A percentile compares a stretch with the other conserved stretches of the same genome.
These are phyloP conservation scores for Tipula helvola DNA, from an alignment of 2,888 invertebrate genomes.

Conservation along the genomic window DNA sequence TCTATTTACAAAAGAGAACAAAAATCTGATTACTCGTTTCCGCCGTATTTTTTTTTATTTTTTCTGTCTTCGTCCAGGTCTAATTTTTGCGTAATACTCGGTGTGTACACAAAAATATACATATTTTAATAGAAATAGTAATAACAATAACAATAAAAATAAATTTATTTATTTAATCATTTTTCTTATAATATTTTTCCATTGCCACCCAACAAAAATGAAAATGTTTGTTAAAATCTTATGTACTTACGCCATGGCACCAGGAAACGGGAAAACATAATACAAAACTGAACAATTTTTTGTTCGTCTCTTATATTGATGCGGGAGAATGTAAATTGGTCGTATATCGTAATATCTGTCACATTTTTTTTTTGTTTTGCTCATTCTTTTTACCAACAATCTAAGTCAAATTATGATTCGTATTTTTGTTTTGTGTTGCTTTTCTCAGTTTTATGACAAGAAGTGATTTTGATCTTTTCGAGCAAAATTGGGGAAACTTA, in stretches of 20 bases:
- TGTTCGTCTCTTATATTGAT: background rate
- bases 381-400: background rate
- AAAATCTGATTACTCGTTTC: background rate
- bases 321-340: background rate
- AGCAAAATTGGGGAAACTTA: background rate
- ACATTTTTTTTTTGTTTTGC: background rate
- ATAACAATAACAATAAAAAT: conserved; percentile 4
- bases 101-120: background rate
- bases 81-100: background rate
- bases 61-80: background rate
- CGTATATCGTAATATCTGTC: background rate
- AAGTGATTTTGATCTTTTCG: background rate
- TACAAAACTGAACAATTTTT: background rate
- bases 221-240: background rate
- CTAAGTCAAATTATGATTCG: background rate
- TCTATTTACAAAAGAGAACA: background rate
- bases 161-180: background rate
- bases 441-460: background rate
- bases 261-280: conserved; percentile 4
- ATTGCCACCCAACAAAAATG: background rate
- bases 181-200: background rate
- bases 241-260: background rate
- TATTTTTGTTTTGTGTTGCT: background rate
- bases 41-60: background rate
- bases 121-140: background rate